These are phyloP conservation scores for Galeruca laticollis DNA, from an alignment of 2,888 invertebrate species.

Conservation along the genomic window DNA sequence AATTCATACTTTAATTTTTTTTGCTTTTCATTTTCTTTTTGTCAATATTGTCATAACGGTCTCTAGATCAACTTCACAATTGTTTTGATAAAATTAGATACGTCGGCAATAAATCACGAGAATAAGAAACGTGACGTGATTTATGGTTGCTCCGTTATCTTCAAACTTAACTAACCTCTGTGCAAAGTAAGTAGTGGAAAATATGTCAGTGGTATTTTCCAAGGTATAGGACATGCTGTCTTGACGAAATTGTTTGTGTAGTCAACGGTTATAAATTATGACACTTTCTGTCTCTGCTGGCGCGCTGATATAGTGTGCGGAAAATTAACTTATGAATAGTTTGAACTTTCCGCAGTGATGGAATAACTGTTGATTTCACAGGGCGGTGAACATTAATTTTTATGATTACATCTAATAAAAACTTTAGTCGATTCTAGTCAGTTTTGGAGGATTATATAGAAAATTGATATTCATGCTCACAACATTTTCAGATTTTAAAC, in stretches of 20 bases:
- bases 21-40: too few species aligned
- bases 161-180: background rate
- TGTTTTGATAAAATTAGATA: background rate
- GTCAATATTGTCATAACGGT: background rate
- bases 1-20: too few species aligned
- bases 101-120: background rate
- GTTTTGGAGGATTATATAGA: too few species aligned
- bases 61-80: background rate
- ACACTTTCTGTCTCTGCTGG: constrained; percentile 15
- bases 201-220: constrained; percentile 1
- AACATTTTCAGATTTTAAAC: too few species aligned
- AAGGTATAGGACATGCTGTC: background rate
- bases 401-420: too few species aligned
- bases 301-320: constrained; percentile 8
- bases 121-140: background rate
- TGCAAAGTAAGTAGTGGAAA: constrained; percentile 1
- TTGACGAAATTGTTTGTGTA: constrained; percentile 17
- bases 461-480: too few species aligned
- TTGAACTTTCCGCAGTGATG: constrained; percentile 19
- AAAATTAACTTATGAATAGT: constrained; percentile 35
- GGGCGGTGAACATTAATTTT: background rate
- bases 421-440: too few species aligned
- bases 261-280: constrained; percentile 24
- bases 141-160: background rate
- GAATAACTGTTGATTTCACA: constrained; percentile 11